Conservation (phyloP, 1,140 invertebrate species). For the Drosophila guanche region DNA sequence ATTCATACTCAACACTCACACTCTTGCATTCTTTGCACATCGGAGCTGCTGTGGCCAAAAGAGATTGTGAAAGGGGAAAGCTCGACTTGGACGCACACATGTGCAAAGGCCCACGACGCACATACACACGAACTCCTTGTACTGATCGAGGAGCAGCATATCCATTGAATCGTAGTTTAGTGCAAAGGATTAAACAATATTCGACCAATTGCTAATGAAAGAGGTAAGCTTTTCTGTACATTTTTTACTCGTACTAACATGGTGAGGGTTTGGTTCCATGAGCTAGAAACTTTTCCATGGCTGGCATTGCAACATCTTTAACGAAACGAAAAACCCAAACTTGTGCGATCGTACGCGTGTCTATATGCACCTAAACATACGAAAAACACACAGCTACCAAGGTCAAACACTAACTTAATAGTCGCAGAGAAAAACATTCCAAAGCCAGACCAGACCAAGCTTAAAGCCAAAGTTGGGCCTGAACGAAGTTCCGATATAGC, state of each 20-base stretch:
- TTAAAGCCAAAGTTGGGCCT: slow-evolving; percentile 50
- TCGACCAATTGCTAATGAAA: slow-evolving; percentile 61
- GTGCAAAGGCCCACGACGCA: slow-evolving; percentile 3
- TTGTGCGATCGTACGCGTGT: slow-evolving; percentile 27
- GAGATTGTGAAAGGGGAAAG: slow-evolving; percentile 30
- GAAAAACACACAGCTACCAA: slow-evolving; percentile 51
- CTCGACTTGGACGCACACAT: slow-evolving; percentile 5
- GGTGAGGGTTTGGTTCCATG: not conserved
- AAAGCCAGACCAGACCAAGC: slow-evolving; percentile 39
- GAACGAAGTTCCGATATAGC: slow-evolving; percentile 54
- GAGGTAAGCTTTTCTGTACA: slow-evolving; percentile 43
- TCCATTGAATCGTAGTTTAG: slow-evolving; percentile 39
- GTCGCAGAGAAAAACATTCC: slow-evolving; percentile 72
- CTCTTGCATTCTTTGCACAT: not conserved
- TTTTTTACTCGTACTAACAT: not conserved
- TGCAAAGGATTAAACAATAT: slow-evolving; percentile 56
- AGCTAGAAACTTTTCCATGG: slow-evolving; percentile 1
- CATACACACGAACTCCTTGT: slow-evolving; percentile 1
- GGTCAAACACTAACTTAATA: slow-evolving; percentile 68
- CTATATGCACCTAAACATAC: slow-evolving; percentile 53
- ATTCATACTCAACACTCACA: slow-evolving; percentile 5
- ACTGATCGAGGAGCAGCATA: not conserved
- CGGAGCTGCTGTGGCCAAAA: not conserved
- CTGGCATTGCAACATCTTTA: slow-evolving; percentile 41
- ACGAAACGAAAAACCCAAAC: slow-evolving; percentile 20